Percentiles rank a stretch among this genome's conserved stretches.
Conservation (phyloP, 1,140 invertebrate species). For the Zaprionus ornatus region DNA sequence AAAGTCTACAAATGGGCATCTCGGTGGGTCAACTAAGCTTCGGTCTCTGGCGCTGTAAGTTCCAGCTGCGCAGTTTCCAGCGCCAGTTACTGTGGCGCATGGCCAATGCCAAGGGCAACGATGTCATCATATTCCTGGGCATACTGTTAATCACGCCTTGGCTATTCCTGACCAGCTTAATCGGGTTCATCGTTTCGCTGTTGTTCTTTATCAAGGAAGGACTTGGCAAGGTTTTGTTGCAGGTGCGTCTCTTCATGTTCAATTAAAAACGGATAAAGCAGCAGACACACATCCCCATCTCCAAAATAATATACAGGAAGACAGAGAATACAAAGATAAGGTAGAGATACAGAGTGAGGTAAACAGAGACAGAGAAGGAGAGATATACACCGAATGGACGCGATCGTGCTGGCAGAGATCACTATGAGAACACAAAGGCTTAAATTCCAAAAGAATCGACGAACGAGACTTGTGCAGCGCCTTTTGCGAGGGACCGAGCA, state of each 20-base stretch:
- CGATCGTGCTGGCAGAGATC: background rate
- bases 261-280: background rate
- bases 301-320: background rate
- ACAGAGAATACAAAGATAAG: background rate
- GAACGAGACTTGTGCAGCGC: slow-evolving; percentile 14
- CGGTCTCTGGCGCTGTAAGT: slow-evolving; percentile 42
- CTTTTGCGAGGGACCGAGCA: slow-evolving; percentile 3
- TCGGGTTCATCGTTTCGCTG: slow-evolving; percentile 49
- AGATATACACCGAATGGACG: background rate
- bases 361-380: background rate
- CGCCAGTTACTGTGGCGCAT: slow-evolving; percentile 63
- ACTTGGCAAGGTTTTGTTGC: background rate
- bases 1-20: background rate
- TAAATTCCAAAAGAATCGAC: slow-evolving; percentile 33
- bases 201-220: slow-evolving; percentile 14
- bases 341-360: background rate
- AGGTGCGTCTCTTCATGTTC: slow-evolving; percentile 24
- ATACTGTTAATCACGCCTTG: slow-evolving; percentile 57
- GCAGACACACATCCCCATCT: background rate
- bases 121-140: slow-evolving; percentile 50
- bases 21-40: slow-evolving; percentile 18
- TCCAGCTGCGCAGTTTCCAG: slow-evolving; percentile 46
- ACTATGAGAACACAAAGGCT: background rate
- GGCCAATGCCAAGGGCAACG: slow-evolving; percentile 58
- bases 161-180: slow-evolving; percentile 54